Conservation (phyloP, 2,888 invertebrate species). For the Auanema sp. region DNA sequence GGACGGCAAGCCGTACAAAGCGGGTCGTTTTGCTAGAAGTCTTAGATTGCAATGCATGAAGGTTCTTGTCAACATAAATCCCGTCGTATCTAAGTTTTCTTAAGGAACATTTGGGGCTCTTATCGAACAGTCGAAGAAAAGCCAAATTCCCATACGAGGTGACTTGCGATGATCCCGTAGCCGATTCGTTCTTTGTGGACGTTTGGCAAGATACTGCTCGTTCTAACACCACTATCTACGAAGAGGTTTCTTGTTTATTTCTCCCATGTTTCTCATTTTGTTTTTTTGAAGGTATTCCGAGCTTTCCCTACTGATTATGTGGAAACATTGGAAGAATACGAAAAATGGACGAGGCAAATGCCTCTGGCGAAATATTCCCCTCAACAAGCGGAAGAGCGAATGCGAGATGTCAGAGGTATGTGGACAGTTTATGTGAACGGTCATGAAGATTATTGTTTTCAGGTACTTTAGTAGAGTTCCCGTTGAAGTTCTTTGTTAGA, state of each 20-base stretch:
- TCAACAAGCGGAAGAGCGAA: conserved; percentile 50
- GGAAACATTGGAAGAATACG: conserved; percentile 78
- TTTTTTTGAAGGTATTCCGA: conserved; percentile 75
- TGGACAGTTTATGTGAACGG: neutral
- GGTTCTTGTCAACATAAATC: conserved; percentile 20
- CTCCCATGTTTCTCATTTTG: neutral
- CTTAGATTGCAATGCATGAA: conserved; percentile 81
- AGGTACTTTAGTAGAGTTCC: conserved; percentile 86
- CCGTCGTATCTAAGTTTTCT: conserved; percentile 11
- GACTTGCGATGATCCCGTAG: conserved; percentile 74
- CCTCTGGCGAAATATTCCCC: conserved; percentile 78
- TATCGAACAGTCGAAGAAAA: conserved; percentile 66
- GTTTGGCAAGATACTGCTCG: conserved; percentile 81
- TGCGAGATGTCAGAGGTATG: conserved; percentile 64
- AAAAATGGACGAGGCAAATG: conserved; percentile 75
- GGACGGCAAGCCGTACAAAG: conserved; percentile 80
- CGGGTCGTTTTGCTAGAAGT: conserved; percentile 83
- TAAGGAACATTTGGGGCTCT: conserved; percentile 81
- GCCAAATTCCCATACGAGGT: conserved; percentile 43
- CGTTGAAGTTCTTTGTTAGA: conserved; percentile 83
- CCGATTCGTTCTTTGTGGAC: conserved; percentile 80
- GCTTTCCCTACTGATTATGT: conserved; percentile 85
- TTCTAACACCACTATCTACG: conserved; percentile 84
- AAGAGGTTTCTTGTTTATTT: conserved; percentile 71
- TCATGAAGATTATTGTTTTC: conserved; percentile 64